Evolutionary conservation across 2,113 vertebrate genomes (phyloP), one percentile per base, ranked within the genome.

Genomic region (Centropristis striata): DNA sequence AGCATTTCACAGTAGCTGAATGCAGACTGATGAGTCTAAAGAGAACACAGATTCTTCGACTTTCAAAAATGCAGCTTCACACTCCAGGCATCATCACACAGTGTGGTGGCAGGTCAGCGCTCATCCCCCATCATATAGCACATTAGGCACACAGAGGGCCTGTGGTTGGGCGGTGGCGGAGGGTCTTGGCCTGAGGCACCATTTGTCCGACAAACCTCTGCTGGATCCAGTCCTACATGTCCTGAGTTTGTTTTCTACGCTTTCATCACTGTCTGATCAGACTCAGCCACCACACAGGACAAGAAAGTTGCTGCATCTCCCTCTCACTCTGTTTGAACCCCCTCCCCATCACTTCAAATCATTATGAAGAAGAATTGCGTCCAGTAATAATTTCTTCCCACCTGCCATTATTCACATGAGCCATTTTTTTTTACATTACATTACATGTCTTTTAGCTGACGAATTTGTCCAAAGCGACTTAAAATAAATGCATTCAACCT

Each of bases 191-290:
- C 44, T 7, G 18, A 9, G 46, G 80, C 13, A 1, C 15, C 60
- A 21, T 53, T 77, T 39, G 80, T 71, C 80, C 73, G 12, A 59
- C 16, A 27, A 39, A 28, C 32, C 58, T 64, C 58, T 41, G 12
- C 44, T 59, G 51, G 37, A 59, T 66, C 59, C 41, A 42, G 71
- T 60, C 75, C 46, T 21, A 11, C 57, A 27, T 16, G 25, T 16
- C 60, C n/a, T 50, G n/a, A 49, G 13, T 61, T 36, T 41, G 25
- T 27, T 53, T 49, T 76, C 27, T 71, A n/a, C 21, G 16, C 27
- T 64, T 36, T 71, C 20, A 42, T 44, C 65, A 23, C 41, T 63
- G 39, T 63, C 32, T 71, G 65, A 4, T 63, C 21, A 63, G 41
- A 51, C 59, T 58, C 42, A 15, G 39, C 28, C 28, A 14, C n/a